A percentile compares a stretch with the other conserved stretches of the same genome.
phyloP scores from a whole-genome alignment of 2,888 invertebrate species.

The Leistus spinibarbis region DNA sequence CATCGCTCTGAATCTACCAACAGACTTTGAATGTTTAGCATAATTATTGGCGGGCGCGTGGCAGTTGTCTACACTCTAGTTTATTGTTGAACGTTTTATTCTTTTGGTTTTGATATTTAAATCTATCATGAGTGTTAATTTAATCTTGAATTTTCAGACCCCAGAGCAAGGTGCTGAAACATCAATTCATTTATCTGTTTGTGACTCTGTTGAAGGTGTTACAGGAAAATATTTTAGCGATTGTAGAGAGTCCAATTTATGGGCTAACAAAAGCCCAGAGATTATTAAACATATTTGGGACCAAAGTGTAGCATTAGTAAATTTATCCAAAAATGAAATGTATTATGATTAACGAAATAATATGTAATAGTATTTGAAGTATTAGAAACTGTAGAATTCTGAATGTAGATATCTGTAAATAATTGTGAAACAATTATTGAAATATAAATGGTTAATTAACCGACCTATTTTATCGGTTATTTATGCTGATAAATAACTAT shows the following conservation, averaged over 20 bases:
- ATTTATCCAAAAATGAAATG: slow-evolving; percentile 68
- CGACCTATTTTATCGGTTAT: too few relatives aligned
- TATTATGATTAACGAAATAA: neutral
- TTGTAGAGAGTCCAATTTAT: slow-evolving; percentile 69
- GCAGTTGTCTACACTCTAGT: neutral
- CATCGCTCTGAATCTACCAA: too few relatives aligned
- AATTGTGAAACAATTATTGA: too few relatives aligned
- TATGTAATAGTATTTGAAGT: too few relatives aligned
- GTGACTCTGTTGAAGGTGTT: slow-evolving; percentile 73
- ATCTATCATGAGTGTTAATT: too few relatives aligned
- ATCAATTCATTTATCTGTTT: slow-evolving; percentile 73
- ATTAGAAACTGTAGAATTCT: too few relatives aligned
- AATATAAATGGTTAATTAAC: too few relatives aligned
- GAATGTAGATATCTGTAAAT: too few relatives aligned
- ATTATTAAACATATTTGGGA: slow-evolving; percentile 84
- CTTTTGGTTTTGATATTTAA: too few relatives aligned
- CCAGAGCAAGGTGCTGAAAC: slow-evolving; percentile 83
- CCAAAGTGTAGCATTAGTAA: slow-evolving; percentile 74
- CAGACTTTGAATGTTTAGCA: too few relatives aligned
- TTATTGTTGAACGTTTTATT: neutral
- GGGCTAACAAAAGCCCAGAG: slow-evolving; percentile 65
- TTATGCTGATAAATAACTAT: too few relatives aligned
- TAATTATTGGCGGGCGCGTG: neutral
- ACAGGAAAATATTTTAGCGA: slow-evolving; percentile 82
- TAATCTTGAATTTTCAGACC: slow-evolving; percentile 74